A percentile compares a stretch with the other conserved stretches of the same genome.
phyloP scores from a whole-genome alignment of 2,113 vertebrate genomes.

The Sialia sialis region DNA sequence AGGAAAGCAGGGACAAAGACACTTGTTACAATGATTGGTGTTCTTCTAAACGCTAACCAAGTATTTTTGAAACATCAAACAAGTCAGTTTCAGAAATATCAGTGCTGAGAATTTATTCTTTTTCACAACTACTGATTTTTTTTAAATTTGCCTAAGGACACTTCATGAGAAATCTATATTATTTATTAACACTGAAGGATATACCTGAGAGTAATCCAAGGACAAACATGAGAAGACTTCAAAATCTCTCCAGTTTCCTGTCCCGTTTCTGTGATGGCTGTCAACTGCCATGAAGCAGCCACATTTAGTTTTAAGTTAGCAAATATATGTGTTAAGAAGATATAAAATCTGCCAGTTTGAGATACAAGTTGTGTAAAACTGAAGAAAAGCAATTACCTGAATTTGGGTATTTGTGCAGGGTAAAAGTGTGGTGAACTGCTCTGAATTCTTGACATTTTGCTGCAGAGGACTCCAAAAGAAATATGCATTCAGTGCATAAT shows the following conservation, averaged over 20 bases:
- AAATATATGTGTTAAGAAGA: not conserved
- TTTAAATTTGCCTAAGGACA: not conserved
- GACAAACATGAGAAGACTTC: not conserved
- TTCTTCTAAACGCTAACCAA: not conserved
- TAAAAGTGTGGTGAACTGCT: not conserved
- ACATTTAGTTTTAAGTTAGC: not conserved
- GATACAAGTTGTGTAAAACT: not conserved
- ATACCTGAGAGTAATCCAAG: constrained; percentile 2
- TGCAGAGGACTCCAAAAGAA: not conserved
- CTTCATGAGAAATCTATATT: not conserved
- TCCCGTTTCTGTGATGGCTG: not conserved
- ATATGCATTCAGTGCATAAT: not conserved
- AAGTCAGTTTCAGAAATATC: not conserved
- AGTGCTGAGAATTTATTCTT: not conserved
- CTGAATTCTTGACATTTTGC: not conserved
- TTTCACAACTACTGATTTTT: not conserved
- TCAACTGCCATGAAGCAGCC: not conserved
- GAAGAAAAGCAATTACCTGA: not conserved
- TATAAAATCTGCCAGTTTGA: not conserved
- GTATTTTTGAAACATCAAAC: not conserved
- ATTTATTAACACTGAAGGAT: not conserved
- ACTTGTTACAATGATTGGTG: not conserved
- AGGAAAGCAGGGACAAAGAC: not conserved
- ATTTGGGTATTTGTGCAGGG: not conserved
- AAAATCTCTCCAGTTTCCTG: not conserved